These are phyloP conservation scores for Hyles euphorbiae DNA, from an alignment of 1,140 invertebrate species.

Conservation along the genomic window DNA sequence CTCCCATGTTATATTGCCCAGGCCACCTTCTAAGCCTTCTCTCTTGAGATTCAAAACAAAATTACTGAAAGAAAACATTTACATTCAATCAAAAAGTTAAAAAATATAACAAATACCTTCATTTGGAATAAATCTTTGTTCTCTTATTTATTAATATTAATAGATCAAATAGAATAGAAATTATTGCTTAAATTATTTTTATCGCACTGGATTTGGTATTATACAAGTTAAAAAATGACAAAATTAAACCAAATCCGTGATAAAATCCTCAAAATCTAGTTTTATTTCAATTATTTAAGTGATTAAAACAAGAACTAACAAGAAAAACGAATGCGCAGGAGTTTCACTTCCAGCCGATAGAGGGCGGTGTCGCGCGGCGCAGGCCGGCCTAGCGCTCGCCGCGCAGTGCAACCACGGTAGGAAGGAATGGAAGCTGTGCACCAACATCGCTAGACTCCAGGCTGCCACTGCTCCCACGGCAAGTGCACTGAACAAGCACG, in stretches of 20 bases:
- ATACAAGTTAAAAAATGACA: no score
- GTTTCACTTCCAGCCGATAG: slow-evolving; percentile 42
- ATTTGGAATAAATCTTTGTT: no score
- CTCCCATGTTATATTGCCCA: slow-evolving; percentile 51
- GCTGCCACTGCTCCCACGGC: slow-evolving; percentile 36
- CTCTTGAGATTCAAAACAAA: slow-evolving; percentile 54
- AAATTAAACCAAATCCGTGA: no score
- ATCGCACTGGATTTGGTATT: no score
- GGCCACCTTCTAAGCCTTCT: slow-evolving; percentile 45
- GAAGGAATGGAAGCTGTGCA: slow-evolving; percentile 54
- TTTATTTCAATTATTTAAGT: no score
- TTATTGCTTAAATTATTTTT: no score
- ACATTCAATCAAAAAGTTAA: neutral
- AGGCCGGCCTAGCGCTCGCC: slow-evolving; percentile 39
- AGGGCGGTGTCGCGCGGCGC: slow-evolving; percentile 51
- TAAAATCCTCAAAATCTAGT: no score
- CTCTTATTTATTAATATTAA: no score
- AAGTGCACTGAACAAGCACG: slow-evolving; percentile 37
- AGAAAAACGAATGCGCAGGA: slow-evolving; percentile 57
- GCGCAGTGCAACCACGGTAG: slow-evolving; percentile 65
- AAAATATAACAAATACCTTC: no score
- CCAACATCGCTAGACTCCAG: slow-evolving; percentile 43
- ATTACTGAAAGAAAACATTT: slow-evolving; percentile 38
- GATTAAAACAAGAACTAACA: slow-evolving; percentile 33
- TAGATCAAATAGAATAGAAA: no score